Evolutionary conservation across 2,888 invertebrate genomes (phyloP), one percentile per base, ranked within the genome.

Genomic region (Volucella zonaria): DNA sequence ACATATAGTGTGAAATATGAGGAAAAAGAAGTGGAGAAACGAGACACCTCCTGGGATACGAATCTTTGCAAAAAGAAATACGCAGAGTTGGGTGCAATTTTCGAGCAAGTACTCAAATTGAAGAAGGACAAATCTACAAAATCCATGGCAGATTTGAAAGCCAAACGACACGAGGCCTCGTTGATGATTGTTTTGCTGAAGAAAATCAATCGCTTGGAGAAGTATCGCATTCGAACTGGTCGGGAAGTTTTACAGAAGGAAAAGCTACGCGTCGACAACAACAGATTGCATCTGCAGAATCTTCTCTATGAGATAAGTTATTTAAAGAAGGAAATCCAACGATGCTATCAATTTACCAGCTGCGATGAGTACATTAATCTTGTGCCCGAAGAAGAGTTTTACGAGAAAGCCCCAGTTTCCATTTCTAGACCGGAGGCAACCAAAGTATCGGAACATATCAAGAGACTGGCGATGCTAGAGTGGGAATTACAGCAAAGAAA

Each of bases 331-430:
- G 98, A 99, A 93, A 97, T 97, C n/a, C 95, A 96, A 18, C 97
- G 97, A 89, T 98, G 98, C 90, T 94, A 97, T 80, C 97, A 98
- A 90, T 98, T 98, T 90, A 98, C 97, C 90, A 98, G 98, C 10
- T 97, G 97, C 91, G 98, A 98, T 93, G 97, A 98, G 92, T 96
- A 96, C 89, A 97, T 99, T 88, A 96, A 97, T 89, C 93, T 99
- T 64, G 96, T 99, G 1, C 92, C 96, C 0, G 93, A 96, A 66
- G 95, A 96, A 76, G 96, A 97, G 89, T 98, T 98, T 91, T 96
- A 95, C 89, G 93, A 93, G 88, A 94, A 95, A 90, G 87, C 87
- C 1, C 87, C 87, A 1, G 54, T 54, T n/a, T 93, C 93, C 59
- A 93, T 97, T 76, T 93, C 95, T 12, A 93, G 95, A 86, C 94